These are phyloP conservation scores for Typhlichthys eigenmanni DNA, from an alignment of 2,797 vertebrate species.

Conservation along the genomic window DNA sequence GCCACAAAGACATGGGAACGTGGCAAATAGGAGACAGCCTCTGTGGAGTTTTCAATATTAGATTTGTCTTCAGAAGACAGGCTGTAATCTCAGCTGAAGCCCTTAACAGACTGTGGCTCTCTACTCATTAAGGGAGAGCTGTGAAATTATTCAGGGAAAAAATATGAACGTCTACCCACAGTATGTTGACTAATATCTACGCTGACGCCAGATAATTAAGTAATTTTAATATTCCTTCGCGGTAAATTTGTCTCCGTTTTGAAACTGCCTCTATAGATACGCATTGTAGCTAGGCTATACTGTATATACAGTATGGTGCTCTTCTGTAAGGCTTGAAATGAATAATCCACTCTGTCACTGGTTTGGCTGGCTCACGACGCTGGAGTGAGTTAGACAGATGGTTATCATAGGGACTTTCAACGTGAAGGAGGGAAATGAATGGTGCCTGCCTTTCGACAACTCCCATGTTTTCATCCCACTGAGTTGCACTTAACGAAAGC, in stretches of 20 bases:
- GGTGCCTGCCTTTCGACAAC: slow-evolving; percentile 64
- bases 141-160: slow-evolving; percentile 52
- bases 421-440: slow-evolving; percentile 73
- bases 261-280: slow-evolving; percentile 45
- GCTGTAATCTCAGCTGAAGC: too few relatives aligned
- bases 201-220: slow-evolving; percentile 65
- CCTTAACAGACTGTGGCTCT: slow-evolving; percentile 5
- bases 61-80: too few relatives aligned
- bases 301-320: slow-evolving; percentile 1
- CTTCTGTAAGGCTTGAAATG: slow-evolving; percentile 42
- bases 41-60: too few relatives aligned
- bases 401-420: slow-evolving; percentile 71
- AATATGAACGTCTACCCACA: slow-evolving; percentile 40
- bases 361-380: slow-evolving; percentile 59
- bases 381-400: slow-evolving; percentile 75
- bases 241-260: slow-evolving; percentile 44
- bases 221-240: slow-evolving; percentile 66
- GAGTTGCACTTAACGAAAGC: slow-evolving; percentile 73
- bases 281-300: slow-evolving; percentile 29
- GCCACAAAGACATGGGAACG: too few relatives aligned
- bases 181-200: slow-evolving; percentile 52
- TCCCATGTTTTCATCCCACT: slow-evolving; percentile 72
- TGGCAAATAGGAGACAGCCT: too few relatives aligned
- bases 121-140: slow-evolving; percentile 44
- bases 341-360: slow-evolving; percentile 51